Evolutionary conservation across 2,888 invertebrate genomes (phyloP).

Genomic region (Polydrusus cervinus): DNA sequence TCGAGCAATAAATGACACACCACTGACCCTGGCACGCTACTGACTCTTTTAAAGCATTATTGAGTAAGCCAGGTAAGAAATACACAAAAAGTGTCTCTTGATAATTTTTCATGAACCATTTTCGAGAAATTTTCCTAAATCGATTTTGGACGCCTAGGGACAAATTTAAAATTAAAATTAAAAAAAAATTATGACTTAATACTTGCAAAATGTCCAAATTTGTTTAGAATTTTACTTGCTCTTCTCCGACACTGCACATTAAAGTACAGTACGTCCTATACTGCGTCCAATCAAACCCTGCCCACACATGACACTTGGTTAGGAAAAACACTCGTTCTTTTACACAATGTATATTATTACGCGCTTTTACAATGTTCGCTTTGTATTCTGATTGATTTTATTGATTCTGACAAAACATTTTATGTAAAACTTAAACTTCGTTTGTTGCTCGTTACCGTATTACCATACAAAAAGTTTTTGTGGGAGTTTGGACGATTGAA

Average conservation of each 20-base stretch:
- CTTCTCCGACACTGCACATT: constrained; percentile 36
- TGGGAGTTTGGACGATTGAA: constrained; percentile 43
- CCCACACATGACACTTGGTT: constrained; percentile 45
- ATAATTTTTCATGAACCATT: no score
- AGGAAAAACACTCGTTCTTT: constrained; percentile 52
- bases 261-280: constrained; percentile 22
- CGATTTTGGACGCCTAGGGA: no score
- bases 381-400: constrained; percentile 55
- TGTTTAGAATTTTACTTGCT: no score
- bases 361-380: constrained; percentile 52
- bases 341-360: constrained; percentile 55
- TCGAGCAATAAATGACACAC: no score
- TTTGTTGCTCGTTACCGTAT: constrained; percentile 46
- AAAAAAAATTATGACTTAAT: no score
- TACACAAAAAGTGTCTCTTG: no score
- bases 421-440: constrained; percentile 53
- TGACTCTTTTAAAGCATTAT: no score
- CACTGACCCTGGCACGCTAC: no score
- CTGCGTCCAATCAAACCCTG: constrained; percentile 49
- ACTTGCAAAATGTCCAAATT: no score
- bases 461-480: constrained; percentile 51
- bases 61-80: no score
- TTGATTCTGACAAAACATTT: constrained; percentile 56
- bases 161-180: no score
- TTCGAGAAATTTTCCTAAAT: no score